Conservation (phyloP, 2,888 invertebrate genomes). For the Saturnia japonica region DNA sequence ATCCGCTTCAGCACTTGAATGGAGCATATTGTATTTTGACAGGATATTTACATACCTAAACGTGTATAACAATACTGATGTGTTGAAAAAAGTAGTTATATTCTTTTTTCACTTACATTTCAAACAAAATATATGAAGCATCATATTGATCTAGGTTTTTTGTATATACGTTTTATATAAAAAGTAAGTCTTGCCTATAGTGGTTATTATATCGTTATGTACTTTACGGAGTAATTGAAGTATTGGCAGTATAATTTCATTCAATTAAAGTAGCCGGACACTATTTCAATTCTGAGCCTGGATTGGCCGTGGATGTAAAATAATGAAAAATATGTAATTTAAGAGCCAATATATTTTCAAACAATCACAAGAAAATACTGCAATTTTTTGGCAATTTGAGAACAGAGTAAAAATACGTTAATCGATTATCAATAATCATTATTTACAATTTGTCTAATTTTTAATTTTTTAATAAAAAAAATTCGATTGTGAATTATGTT, state of each 20-base stretch:
- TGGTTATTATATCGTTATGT: neutral
- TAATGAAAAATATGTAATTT: no score
- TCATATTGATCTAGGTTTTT: neutral
- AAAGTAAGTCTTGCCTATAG: neutral
- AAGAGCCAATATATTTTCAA: no score
- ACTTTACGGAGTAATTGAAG: neutral
- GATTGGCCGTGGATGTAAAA: no score
- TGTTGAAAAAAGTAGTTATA: neutral
- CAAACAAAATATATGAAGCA: neutral
- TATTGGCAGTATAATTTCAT: neutral
- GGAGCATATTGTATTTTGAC: slow-evolving; percentile 6
- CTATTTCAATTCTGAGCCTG: no score
- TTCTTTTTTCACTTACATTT: neutral
- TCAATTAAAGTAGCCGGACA: no score
- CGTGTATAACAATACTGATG: slow-evolving; percentile 2
- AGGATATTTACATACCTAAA: slow-evolving; percentile 1
- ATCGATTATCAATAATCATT: no score
- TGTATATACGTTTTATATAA: neutral
- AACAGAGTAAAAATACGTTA: no score
- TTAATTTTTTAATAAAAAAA: no score
- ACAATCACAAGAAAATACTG: no score
- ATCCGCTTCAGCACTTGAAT: slow-evolving; percentile 20
- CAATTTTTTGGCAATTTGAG: no score
- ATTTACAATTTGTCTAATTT: no score
- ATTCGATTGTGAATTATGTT: no score